Conservation (phyloP, 2,888 invertebrate species). For the Phrixothrix hirtus region DNA sequence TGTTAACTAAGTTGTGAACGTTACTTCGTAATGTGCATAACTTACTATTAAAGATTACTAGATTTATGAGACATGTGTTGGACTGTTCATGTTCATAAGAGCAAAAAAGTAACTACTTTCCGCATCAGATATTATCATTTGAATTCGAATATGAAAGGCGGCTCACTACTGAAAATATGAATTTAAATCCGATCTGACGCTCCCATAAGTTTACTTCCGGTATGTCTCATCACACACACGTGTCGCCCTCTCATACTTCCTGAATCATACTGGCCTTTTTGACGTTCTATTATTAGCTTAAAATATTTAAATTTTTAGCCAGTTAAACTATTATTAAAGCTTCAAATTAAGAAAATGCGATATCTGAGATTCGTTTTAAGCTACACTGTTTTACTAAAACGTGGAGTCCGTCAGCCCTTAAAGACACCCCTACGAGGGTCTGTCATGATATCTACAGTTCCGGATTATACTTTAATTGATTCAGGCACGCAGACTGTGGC, state of each 20-base stretch:
- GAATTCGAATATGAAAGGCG: constrained; percentile 17
- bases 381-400: constrained; percentile 4
- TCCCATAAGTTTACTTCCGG: constrained; percentile 52
- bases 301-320: background rate
- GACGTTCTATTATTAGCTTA: constrained; percentile 4
- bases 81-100: no score
- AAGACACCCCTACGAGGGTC: constrained; percentile 27
- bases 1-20: no score
- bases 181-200: constrained; percentile 48
- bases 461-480: constrained; percentile 67
- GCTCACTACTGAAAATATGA: constrained; percentile 42
- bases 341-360: background rate
- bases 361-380: constrained; percentile 5
- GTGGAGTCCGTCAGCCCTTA: constrained; percentile 16
- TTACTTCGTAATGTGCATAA: no score
- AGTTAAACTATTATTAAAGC: constrained; percentile 1
- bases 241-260: constrained; percentile 52
- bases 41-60: no score
- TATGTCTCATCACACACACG: constrained; percentile 51
- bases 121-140: constrained; percentile 20
- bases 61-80: no score
- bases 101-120: constrained; percentile 1
- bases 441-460: constrained; percentile 54
- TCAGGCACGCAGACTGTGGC: constrained; percentile 57
- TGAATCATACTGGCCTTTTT: constrained; percentile 28